Percentiles rank a stretch among this genome's conserved stretches.
Evolutionary conservation across 2,113 vertebrate species (phyloP).

Genomic region (Theristicus caerulescens): DNA sequence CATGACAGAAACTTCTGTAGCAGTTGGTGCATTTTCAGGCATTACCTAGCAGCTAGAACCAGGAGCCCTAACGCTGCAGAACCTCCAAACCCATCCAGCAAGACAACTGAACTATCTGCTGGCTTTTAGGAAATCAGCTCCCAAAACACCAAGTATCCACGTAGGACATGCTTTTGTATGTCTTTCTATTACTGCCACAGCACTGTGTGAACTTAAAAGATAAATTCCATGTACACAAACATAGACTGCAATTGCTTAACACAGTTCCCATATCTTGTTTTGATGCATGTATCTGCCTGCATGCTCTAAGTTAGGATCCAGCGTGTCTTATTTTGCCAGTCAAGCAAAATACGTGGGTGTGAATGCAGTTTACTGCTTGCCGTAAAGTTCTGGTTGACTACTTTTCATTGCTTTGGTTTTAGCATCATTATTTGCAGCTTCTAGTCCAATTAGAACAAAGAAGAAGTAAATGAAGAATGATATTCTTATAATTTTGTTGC

Average conservation of each 20-base stretch:
- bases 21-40: background rate
- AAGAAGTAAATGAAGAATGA: background rate
- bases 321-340: background rate
- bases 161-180: rapidly evolving
- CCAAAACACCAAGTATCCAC: background rate
- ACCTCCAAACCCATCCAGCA: background rate
- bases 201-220: background rate
- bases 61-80: background rate
- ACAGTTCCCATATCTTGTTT: background rate
- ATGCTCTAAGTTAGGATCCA: background rate
- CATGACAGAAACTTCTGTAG: background rate
- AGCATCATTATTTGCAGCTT: background rate
- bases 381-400: background rate
- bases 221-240: background rate
- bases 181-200: background rate
- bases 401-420: background rate
- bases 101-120: background rate
- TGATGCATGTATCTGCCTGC: background rate
- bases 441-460: background rate
- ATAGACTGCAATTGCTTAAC: background rate
- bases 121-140: background rate
- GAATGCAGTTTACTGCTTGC: background rate
- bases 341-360: background rate
- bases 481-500: background rate
- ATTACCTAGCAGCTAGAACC: background rate